phyloP scores from a whole-genome alignment of 1,140 invertebrate species.

The Drosophila subobscura region DNA sequence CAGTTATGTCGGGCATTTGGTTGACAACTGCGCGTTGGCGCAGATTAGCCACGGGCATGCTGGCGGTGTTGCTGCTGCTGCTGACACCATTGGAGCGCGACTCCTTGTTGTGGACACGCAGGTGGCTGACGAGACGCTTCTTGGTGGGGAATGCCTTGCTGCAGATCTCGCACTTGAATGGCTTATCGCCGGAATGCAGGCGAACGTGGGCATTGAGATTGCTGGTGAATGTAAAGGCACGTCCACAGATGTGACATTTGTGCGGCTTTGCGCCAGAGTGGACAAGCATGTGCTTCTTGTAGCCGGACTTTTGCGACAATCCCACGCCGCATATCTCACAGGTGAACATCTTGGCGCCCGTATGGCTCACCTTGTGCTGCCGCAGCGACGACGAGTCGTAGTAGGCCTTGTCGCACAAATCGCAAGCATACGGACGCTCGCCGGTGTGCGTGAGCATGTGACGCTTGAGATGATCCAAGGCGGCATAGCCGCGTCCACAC shows the following conservation, averaged over 20 bases:
- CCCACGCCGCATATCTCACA: constrained; percentile 82
- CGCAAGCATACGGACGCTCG: constrained; percentile 69
- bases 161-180: constrained; percentile 69
- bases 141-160: constrained; percentile 71
- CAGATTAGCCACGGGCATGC: too few relatives aligned
- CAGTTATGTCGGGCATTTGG: constrained; percentile 39
- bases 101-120: constrained; percentile 69
- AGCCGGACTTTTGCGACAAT: constrained; percentile 79
- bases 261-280: constrained; percentile 79
- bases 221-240: constrained; percentile 78
- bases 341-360: constrained; percentile 75
- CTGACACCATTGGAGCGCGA: constrained; percentile 13
- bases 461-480: constrained; percentile 56
- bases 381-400: constrained; percentile 77
- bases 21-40: too few relatives aligned
- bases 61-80: too few relatives aligned
- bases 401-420: constrained; percentile 78
- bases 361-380: constrained; percentile 77
- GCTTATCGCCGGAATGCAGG: constrained; percentile 89
- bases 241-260: constrained; percentile 73
- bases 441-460: constrained; percentile 74
- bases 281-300: constrained; percentile 80
- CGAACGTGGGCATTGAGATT: constrained; percentile 84
- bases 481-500: constrained; percentile 63
- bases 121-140: constrained; percentile 71